Base-by-base conservation (phyloP, 2,888 invertebrate genomes). In the Ormyrus thymus region DNA sequence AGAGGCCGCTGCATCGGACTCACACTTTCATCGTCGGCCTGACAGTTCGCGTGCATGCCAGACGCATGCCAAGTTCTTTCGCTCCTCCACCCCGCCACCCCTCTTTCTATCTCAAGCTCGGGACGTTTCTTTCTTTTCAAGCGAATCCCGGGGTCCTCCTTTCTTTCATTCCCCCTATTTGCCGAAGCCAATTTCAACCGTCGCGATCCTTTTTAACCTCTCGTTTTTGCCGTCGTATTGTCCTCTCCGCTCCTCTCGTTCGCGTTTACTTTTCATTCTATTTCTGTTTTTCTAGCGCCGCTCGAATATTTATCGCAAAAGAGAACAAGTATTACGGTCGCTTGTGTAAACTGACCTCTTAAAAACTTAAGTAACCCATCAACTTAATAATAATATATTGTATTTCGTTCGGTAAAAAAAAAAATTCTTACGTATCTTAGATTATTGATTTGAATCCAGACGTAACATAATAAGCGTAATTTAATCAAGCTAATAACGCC, bases 61-160 rank as follows among this genome's bases (percentile, higher is more conserved):
- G 85, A 86, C 86, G 87, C 88, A 86, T 87, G 87, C 88, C 88
- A 88, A 87, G 83, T 87, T 83, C 68, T 58, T 62, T 59, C 51
- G 29, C 73, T 58, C 53, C 62, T 46, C 59, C n/a, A n/a, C 51
- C 56, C 11, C 71, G 6, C 48, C 61, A n/a, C 50, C 15, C 45
- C 51, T 48, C 11, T n/a, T 10, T 46, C 56, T 10, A 3, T 1
- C 3, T 53, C 56, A 61, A 7, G 45, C 48, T 48, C 8, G 10
- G 13, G 6, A 53, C 29, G n/a, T 53, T 51, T 66, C 56, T 59
- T 51, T n/a, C 48, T 46, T 65, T 11, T 59, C 50, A 45, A 61
- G 15, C 65, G 29, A 45, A 58, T 58, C 59, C 55, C 56, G 51
- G 65, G 65, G 45, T 72, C 65, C 66, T 80, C 78, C 61, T 61